These are phyloP conservation scores for Coleophora flavipennella DNA, from an alignment of 2,888 invertebrate species.

Conservation along the genomic window DNA sequence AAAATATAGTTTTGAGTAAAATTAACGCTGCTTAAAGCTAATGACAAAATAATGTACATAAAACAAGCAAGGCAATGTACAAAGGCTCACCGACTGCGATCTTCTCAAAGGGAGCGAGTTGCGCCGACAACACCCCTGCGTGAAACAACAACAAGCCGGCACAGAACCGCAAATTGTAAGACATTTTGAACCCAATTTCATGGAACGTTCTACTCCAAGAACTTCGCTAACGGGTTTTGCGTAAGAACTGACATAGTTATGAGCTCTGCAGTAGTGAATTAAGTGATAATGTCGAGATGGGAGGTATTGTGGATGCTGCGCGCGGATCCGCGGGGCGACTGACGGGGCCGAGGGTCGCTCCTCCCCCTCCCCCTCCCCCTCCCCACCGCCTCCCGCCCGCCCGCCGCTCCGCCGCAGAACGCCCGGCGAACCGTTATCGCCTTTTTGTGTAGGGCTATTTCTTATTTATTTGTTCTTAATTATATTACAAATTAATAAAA, in stretches of 20 bases:
- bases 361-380: constrained; percentile 25
- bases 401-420: constrained; percentile 25
- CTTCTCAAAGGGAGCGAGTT: constrained; percentile 57
- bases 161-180: constrained; percentile 17
- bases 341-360: constrained; percentile 53
- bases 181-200: constrained; percentile 15
- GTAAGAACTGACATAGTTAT: too few species aligned
- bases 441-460: too few species aligned
- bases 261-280: too few species aligned
- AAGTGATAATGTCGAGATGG: too few species aligned
- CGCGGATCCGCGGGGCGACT: constrained; percentile 67
- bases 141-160: constrained; percentile 46
- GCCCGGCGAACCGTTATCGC: constrained; percentile 26
- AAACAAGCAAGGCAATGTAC: too few species aligned
- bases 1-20: too few species aligned
- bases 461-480: too few species aligned
- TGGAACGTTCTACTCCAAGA: too few species aligned
- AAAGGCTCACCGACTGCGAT: constrained; percentile 61
- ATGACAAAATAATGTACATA: too few species aligned
- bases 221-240: too few species aligned
- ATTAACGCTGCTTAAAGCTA: too few species aligned
- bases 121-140: constrained; percentile 40
- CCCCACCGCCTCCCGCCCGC: constrained; percentile 25
- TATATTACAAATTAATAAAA: too few species aligned
- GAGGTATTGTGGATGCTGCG: constrained; percentile 51